Base-by-base conservation (phyloP, 2,113 vertebrate genomes). In the Vulpes lagopus region DNA sequence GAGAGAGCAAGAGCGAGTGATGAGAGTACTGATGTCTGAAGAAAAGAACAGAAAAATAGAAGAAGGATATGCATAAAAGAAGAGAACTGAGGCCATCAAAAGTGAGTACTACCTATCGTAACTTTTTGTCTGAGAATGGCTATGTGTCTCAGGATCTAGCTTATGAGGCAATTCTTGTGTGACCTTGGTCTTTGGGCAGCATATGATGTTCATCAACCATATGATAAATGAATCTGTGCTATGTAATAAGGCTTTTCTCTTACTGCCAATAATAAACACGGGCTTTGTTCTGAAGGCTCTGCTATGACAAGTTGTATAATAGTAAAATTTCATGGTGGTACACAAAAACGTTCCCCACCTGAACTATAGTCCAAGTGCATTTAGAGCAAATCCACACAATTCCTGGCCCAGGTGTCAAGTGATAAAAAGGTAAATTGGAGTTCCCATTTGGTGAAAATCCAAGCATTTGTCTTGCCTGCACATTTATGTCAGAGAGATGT, bases 201-300 rank as follows among this genome's bases (percentile, higher is more conserved):
- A 43, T 38, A 90, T 22, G 59, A 32, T 25, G 2, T 17, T 76
- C n/a, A 64, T 67, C 53, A 59, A 15, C 23, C 20, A 38, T 65
- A 49, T 69, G 82, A 55, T 55, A 93, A 73, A 85, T 85, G 14
- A 88, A 81, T 25, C 49, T 96, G 5, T 60, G 35, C 15, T 84
- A 23, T 25, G 43, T 51, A 57, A 67, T 59, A 96, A 86, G 49
- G 55, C n/a, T 94, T 76, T 71, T 69, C 30, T 67, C 19, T 64
- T 59, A 64, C 16, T 91, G 23, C 22, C 12, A 90, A 60, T 49
- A 59, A 38, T 73, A 59, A 86, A 65, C 32, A 65, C 8, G 55
- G 55, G 55, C 62, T 96, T 96, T 69, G 55, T 92, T 92, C 79
- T 94, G 30, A 91, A 78, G 49, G 90, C 23, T 53, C 9, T 76